Evolutionary conservation across 2,113 vertebrate genomes (phyloP), one percentile per base, ranked within the genome.

Genomic region (Cephalopterus ornatus): DNA sequence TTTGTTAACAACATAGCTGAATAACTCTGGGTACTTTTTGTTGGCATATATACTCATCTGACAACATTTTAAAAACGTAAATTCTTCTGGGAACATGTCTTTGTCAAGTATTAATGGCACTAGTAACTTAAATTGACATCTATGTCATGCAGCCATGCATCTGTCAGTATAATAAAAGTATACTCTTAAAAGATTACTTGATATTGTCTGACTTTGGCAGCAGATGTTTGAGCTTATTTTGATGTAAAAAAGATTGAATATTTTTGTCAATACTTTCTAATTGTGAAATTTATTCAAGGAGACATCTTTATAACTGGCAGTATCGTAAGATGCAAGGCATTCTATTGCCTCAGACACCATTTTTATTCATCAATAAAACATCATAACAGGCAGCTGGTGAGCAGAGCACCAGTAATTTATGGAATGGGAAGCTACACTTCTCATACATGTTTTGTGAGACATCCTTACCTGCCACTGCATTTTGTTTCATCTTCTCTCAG

Each of bases 301-400:
- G 91, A 97, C 87, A 96, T 93, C 91, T 97, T 96, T 96, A 85
- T 95, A 95, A 82, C 85, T 88, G 68, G 73, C 81, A 85, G 78
- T 46, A 86, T 28, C 65, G 74, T 73, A 85, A 96, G 92, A 93
- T 47, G 47, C 42, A 67, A 96, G 86, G 53, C 74, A 91, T 76
- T 94, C 95, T 88, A 70, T 85, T 95, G 93, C 88, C 89, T 94
- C 80, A 88, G 91, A 97, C 88, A 96, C 91, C 66, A 92, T 95
- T 96, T 97, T 95, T 96, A 95, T 94, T 97, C 88, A 96, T 97
- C 96, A 96, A 95, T 97, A 97, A 97, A 97, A 97, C 92, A 97
- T 95, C 90, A 72, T 78, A 95, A 94, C 61, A 93, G 91, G 85
- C 95, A 95, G 94, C 77, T 95, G 73, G 78, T 92, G 92, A 96